A percentile compares a stretch with the other conserved stretches of the same genome.
These are phyloP conservation scores for Galerucella nymphaeae DNA, from an alignment of 2,888 invertebrate genomes.

Conservation along the genomic window DNA sequence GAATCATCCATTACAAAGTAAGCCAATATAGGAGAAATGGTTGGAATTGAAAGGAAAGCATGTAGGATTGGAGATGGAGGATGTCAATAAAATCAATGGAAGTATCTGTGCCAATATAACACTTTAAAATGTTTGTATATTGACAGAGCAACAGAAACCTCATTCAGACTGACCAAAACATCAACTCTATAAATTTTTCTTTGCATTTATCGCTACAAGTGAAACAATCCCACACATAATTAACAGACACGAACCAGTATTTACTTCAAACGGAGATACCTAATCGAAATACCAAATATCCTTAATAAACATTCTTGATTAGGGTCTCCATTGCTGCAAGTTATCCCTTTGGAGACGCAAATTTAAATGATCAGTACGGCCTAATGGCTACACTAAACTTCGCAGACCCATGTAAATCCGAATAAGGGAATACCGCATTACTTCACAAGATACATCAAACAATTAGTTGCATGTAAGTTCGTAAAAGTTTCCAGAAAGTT, in stretches of 20 bases:
- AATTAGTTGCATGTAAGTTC: constrained; percentile 14
- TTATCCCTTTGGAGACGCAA: neutral
- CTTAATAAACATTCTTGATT: constrained; percentile 12
- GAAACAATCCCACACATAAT: neutral
- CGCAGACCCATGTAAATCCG: constrained; percentile 14
- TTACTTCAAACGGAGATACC: neutral
- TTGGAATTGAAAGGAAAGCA: too few species aligned
- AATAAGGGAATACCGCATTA: constrained; percentile 15
- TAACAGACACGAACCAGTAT: neutral
- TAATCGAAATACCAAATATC: constrained; percentile 4
- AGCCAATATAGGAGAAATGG: too few species aligned
- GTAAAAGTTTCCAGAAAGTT: constrained; percentile 7
- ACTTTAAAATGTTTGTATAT: too few species aligned
- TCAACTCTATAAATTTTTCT: too few species aligned
- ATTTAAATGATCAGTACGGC: constrained; percentile 13
- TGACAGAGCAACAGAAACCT: too few species aligned
- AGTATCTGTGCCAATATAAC: too few species aligned
- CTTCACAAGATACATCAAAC: constrained; percentile 16
- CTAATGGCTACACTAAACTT: constrained; percentile 10
- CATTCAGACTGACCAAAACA: too few species aligned
- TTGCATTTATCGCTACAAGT: neutral
- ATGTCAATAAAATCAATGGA: too few species aligned
- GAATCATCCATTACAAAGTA: too few species aligned
- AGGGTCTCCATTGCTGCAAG: neutral
- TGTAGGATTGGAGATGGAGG: too few species aligned